Percentiles rank a stretch among this genome's conserved stretches.
Conservation (phyloP, 1,140 invertebrate species). For the Ceratosolen fusciceps region DNA sequence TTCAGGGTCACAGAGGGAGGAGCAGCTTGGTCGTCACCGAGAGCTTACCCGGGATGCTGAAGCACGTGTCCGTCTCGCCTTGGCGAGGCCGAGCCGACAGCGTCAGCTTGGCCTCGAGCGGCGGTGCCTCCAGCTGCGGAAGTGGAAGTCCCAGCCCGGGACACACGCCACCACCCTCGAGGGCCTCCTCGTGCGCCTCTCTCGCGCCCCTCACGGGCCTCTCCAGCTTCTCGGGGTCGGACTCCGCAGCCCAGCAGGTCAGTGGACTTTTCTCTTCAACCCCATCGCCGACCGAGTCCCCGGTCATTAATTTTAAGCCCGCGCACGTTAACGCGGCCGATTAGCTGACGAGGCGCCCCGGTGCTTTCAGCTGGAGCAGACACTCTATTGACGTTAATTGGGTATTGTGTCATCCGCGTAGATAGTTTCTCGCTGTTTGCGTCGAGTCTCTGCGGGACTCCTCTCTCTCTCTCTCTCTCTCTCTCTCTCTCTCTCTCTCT, state of each 20-base stretch:
- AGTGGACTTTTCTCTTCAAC: too few species aligned
- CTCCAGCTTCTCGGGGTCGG: conserved; percentile 66
- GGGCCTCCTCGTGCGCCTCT: conserved; percentile 68
- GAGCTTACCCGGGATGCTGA: conserved; percentile 77
- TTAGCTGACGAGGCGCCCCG: too few species aligned
- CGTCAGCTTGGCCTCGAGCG: conserved; percentile 83
- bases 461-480: too few species aligned
- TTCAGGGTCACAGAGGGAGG: neutral
- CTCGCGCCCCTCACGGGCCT: conserved; percentile 65
- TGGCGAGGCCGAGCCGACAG: conserved; percentile 85
- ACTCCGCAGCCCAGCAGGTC: conserved; percentile 65
- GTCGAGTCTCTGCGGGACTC: neutral
- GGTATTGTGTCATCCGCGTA: too few species aligned
- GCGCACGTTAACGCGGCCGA: too few species aligned
- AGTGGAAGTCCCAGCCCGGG: conserved; percentile 70
- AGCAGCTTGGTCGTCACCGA: neutral
- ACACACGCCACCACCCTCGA: conserved; percentile 69
- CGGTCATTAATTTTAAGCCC: too few species aligned
- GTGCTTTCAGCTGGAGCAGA: too few species aligned
- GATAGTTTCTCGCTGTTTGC: neutral
- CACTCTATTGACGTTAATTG: too few species aligned
- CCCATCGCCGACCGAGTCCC: neutral
- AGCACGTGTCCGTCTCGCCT: conserved; percentile 90
- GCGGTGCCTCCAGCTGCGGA: conserved; percentile 77
- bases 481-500: too few species aligned